Conservation (phyloP, 92 coral and sea anemone genomes). For the Actinostola sp. region DNA sequence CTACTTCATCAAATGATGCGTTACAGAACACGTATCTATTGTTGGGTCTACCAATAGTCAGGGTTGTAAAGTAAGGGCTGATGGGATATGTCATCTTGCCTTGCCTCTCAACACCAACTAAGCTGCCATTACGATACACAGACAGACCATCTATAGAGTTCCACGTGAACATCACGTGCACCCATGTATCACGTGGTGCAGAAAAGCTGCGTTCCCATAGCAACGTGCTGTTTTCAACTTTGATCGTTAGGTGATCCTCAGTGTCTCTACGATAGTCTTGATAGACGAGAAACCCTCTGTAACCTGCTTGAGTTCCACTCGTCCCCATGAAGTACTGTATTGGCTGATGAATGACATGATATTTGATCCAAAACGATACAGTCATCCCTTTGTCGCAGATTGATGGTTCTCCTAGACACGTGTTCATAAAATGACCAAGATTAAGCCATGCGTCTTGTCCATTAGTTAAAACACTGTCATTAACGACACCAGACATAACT, state of each 20-base stretch:
- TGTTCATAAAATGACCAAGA: slow-evolving; percentile 81
- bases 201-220: slow-evolving; percentile 88
- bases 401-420: slow-evolving; percentile 87
- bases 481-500: slow-evolving; percentile 53
- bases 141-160: slow-evolving; percentile 72
- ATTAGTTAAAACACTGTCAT: slow-evolving; percentile 73
- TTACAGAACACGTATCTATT: slow-evolving; percentile 55
- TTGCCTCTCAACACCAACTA: slow-evolving; percentile 48
- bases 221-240: slow-evolving; percentile 81
- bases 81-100: slow-evolving; percentile 54
- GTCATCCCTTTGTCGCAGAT: slow-evolving; percentile 82
- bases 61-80: slow-evolving; percentile 51
- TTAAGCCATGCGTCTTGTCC: slow-evolving; percentile 88
- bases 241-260: slow-evolving; percentile 80
- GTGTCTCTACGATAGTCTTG: slow-evolving; percentile 69
- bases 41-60: slow-evolving; percentile 69
- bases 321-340: slow-evolving; percentile 89
- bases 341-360: slow-evolving; percentile 34
- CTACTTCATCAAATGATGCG: slow-evolving; percentile 85
- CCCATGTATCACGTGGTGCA: slow-evolving; percentile 82
- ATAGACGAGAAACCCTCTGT: slow-evolving; percentile 84
- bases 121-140: slow-evolving; percentile 80
- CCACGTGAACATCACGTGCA: slow-evolving; percentile 96
- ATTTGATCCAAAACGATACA: slow-evolving; percentile 90
- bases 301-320: slow-evolving; percentile 78